Evolutionary conservation across 2,888 invertebrate genomes (phyloP), one percentile per base, ranked within the genome.

Genomic region (Drosophila mimica): DNA sequence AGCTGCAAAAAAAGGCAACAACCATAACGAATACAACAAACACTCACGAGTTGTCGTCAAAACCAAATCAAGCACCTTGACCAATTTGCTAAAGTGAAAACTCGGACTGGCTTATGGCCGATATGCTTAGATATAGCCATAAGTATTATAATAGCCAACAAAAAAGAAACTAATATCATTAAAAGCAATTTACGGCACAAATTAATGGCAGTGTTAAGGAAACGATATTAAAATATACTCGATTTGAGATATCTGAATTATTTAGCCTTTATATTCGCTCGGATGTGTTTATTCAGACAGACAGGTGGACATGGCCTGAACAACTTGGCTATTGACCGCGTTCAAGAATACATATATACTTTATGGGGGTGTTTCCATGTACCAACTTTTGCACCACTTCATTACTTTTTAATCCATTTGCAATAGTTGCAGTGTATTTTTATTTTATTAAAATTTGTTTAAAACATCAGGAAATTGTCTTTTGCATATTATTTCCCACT

Each of bases 21-120:
- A 57, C 40, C 68, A n/a, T 20, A 54, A 54, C 15, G 33, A 53
- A 34, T 2, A 25, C 25, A 25, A 46, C 46, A 20, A 60, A 73
- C 58, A 68, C 70, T 81, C 77, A 81, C 80, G 77, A 77, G 54
- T 75, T 74, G 80, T 77, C 76, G 81, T 73, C 76, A 56, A 54
- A 71, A 25, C 65, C 66, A 70, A 79, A 81, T 74, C 71, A 40
- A 72, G 60, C 83, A 81, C 89, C 86, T 86, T 86, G 89, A 66
- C 79, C 89, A 82, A 81, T 87, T 85, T 87, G 84, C 70, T 74
- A 56, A 69, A 84, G 76, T 89, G 77, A 76, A 83, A 82, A 89
- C 71, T 71, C 53, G 28, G 71, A 64, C 25, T 74, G 68, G 71
- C 64, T 69, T 40, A 76, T 53, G 54, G 82, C 60, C 67, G 79